Conservation (phyloP, 2,888 invertebrate genomes). For the Electrophaes corylata region DNA sequence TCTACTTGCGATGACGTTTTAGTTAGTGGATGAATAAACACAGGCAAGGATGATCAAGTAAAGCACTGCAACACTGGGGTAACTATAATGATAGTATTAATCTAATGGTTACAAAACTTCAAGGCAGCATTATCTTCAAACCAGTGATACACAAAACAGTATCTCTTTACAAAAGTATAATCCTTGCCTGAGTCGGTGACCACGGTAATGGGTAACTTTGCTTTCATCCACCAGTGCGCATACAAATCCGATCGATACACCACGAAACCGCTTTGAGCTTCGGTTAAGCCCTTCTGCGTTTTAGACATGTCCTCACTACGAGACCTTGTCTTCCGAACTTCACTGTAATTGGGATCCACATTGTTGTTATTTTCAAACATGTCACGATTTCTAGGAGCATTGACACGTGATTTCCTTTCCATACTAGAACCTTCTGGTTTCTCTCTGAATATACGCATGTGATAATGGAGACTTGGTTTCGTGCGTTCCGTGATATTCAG, state of each 20-base stretch:
- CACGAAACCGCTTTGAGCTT: conserved; percentile 75
- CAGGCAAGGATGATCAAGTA: conserved; percentile 85
- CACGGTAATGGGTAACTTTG: conserved; percentile 88
- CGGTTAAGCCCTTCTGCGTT: conserved; percentile 70
- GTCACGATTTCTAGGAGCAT: conserved; percentile 68
- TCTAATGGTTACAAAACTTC: conserved; percentile 81
- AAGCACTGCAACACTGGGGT: conserved; percentile 84
- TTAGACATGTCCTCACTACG: conserved; percentile 79
- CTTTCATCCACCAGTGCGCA: conserved; percentile 97
- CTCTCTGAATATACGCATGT: conserved; percentile 79
- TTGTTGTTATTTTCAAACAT: conserved; percentile 58
- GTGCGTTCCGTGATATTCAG: conserved; percentile 75
- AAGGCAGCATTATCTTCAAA: conserved; percentile 82
- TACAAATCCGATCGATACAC: conserved; percentile 93
- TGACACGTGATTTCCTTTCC: conserved; percentile 62
- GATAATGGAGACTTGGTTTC: conserved; percentile 80
- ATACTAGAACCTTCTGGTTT: conserved; percentile 52
- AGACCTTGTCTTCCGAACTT: conserved; percentile 68
- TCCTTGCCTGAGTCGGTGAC: conserved; percentile 85
- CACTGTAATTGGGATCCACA: conserved; percentile 46
- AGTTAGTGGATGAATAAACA: conserved; percentile 83
- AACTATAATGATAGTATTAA: conserved; percentile 78
- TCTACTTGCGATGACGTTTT: conserved; percentile 74
- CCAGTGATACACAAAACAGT: conserved; percentile 82
- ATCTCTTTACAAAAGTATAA: conserved; percentile 83